Evolutionary conservation across 2,888 invertebrate species (phyloP), one percentile per base, ranked within the genome.

Genomic region (Caenorhabditis wallacei): DNA sequence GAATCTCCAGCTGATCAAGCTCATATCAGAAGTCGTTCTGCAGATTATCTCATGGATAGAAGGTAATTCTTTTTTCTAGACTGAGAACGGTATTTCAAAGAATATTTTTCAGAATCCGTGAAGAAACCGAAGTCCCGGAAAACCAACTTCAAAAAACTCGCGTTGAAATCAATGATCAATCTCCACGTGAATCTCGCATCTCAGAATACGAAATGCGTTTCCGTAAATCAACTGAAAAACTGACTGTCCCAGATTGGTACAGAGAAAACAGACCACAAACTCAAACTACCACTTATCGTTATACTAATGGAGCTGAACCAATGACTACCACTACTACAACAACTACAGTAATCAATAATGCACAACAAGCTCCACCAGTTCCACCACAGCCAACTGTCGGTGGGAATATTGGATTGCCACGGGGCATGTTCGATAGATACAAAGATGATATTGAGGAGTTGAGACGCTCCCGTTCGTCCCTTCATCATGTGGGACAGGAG

Each of bases 341-440:
- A 10, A 48, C 66, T 11, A 66, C 53, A 11, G 24, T 66, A 1
- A 24, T 46, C 16, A 26, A 46, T 26, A 43, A n/a, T 13, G 16
- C 7, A 4, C 64, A 66, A 20, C 64, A 48, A 30, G 57, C 56
- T 24, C 66, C 57, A 20, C 70, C 61, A 74, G 70, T 53, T 18
- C 78, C 59, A 63, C 69, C 40, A 69, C 66, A 43, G n/a, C 71
- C 43, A 57, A 24, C 57, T 16, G n/a, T 53, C 22, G 85, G 83
- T 4, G 88, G 88, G 1, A 66, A 51, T 48, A 86, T 90, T 51
- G 81, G 87, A 54, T 75, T 91, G 22, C 91, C 91, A 18, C 66
- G 88, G 20, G 91, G 91, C 54, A 91, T 92, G 90, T 92, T 92
- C 75, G 91, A 92, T 81, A 85, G 87, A 61, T 92, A 92, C 82